Conservation (phyloP, 2,113 vertebrate species). For the Lamprotornis superbus region DNA sequence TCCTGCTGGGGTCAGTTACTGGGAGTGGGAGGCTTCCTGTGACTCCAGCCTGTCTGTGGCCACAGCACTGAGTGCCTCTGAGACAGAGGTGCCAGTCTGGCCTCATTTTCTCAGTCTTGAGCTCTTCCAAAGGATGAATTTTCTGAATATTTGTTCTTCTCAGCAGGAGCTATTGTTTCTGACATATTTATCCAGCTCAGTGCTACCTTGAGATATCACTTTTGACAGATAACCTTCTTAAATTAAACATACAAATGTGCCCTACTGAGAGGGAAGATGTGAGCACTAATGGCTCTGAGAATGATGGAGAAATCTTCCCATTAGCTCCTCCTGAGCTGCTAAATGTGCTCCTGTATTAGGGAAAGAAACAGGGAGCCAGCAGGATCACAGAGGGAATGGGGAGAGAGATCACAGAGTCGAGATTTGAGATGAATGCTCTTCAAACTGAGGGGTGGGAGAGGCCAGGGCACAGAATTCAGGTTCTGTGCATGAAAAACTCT, state of each 20-base stretch:
- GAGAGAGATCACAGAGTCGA: not conserved
- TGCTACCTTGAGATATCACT: slow-evolving; percentile 35
- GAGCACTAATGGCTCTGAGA: slow-evolving; percentile 13
- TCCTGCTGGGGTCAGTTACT: not conserved
- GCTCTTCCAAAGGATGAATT: not conserved
- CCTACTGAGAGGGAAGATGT: not conserved
- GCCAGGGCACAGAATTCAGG: not conserved
- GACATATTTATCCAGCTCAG: slow-evolving; percentile 48
- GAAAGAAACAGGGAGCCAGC: not conserved
- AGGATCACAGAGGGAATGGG: not conserved
- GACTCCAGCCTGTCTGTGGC: not conserved
- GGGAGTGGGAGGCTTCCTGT: not conserved
- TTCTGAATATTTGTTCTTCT: slow-evolving; percentile 40
- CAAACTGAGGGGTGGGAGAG: not conserved
- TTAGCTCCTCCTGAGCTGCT: not conserved
- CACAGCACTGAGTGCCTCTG: fast-evolving
- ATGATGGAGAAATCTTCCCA: slow-evolving; percentile 3
- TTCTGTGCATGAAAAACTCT: not conserved
- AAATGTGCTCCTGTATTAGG: not conserved
- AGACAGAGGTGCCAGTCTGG: not conserved
- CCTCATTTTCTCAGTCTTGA: not conserved
- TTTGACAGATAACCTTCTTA: slow-evolving; percentile 62
- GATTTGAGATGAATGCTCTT: not conserved
- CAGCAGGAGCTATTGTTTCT: slow-evolving; percentile 53
- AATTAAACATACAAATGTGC: slow-evolving; percentile 58